These are phyloP conservation scores for Tenthredo scrophulariae DNA, from an alignment of 2,888 invertebrate genomes.

Conservation along the genomic window DNA sequence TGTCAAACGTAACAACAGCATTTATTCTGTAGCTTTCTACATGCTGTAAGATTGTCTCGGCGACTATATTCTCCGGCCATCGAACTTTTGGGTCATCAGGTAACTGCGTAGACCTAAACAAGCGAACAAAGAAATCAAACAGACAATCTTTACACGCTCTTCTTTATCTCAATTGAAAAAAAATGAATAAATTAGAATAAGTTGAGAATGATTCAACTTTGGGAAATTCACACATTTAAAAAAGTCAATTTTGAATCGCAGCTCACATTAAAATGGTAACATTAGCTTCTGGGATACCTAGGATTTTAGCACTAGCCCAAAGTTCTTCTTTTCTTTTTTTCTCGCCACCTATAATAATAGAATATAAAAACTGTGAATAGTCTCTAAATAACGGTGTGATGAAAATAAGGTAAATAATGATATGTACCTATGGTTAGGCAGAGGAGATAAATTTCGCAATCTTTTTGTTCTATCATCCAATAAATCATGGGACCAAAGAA, in stretches of 20 bases:
- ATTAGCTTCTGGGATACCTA: constrained; percentile 90
- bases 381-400: neutral
- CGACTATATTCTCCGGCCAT: constrained; percentile 87
- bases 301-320: constrained; percentile 87
- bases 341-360: constrained; percentile 70
- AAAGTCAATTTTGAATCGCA: constrained; percentile 39
- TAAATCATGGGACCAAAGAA: constrained; percentile 97
- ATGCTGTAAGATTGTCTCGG: constrained; percentile 83
- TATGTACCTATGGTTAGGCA: constrained; percentile 91
- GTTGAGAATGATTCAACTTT: constrained; percentile 14
- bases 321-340: constrained; percentile 87
- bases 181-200: neutral
- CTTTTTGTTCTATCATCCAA: constrained; percentile 82
- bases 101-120: constrained; percentile 83
- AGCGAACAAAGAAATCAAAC: neutral
- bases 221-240: neutral
- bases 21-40: constrained; percentile 89
- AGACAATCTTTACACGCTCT: neutral
- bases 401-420: neutral
- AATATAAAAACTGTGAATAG: constrained; percentile 26
- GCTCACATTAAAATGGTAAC: constrained; percentile 82
- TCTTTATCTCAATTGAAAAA: constrained; percentile 8
- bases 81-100: constrained; percentile 88
- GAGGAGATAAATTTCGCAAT: constrained; percentile 87
- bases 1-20: constrained; percentile 95